Percentiles rank a stretch among this genome's conserved stretches.
Conservation (phyloP, 2,113 vertebrate species). For the Gymnogyps californianus region DNA sequence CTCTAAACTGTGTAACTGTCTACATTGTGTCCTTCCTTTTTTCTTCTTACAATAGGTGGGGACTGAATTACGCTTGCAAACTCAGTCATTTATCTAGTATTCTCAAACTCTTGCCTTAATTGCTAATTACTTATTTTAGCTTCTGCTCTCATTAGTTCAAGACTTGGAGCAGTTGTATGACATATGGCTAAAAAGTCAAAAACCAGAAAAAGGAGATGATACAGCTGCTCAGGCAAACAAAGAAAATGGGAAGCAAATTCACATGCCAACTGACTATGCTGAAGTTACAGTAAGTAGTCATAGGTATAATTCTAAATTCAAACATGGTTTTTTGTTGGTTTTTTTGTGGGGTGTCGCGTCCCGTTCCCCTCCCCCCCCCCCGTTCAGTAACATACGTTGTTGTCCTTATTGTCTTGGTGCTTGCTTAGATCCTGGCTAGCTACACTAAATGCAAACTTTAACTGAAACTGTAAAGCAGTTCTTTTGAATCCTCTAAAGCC, state of each 20-base stretch:
- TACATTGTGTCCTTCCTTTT: neutral
- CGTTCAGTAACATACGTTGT: neutral
- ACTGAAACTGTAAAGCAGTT: neutral
- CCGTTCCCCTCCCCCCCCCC: too few relatives aligned
- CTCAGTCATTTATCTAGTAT: neutral
- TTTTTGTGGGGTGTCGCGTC: too few relatives aligned
- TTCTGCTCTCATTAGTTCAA: slow-evolving; percentile 82
- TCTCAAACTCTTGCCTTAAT: slow-evolving; percentile 38
- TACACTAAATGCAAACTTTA: neutral
- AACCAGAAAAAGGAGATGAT: slow-evolving; percentile 86
- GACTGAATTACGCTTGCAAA: neutral
- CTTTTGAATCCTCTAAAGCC: neutral
- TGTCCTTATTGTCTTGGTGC: neutral
- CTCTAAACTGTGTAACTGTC: neutral
- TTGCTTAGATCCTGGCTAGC: neutral
- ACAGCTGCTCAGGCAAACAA: slow-evolving; percentile 72
- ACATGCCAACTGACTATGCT: slow-evolving; percentile 96
- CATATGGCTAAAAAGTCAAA: slow-evolving; percentile 92
- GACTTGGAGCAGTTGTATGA: slow-evolving; percentile 98
- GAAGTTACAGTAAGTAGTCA: slow-evolving; percentile 87
- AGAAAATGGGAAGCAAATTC: slow-evolving; percentile 94
- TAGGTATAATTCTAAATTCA: neutral
- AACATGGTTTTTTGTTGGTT: neutral
- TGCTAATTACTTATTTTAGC: slow-evolving; percentile 61
- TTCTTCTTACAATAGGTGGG: neutral